phyloP scores from a whole-genome alignment of 1,140 invertebrate species.

The Saccostrea glomerata region DNA sequence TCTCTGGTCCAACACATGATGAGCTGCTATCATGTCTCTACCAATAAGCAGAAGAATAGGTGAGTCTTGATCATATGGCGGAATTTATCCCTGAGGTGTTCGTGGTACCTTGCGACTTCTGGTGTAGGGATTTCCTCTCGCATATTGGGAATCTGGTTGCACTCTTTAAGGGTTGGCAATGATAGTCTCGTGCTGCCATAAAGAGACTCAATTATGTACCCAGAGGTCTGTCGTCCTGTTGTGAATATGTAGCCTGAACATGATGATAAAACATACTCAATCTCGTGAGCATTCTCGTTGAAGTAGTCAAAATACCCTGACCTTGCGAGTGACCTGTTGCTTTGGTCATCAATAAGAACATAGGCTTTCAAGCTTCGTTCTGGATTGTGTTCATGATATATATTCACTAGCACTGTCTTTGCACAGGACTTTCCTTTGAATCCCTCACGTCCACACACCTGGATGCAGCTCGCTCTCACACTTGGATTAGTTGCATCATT shows the following conservation, averaged over 20 bases:
- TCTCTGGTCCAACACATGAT: too few species aligned
- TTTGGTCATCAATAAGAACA: conserved; percentile 48
- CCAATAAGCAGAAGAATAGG: too few species aligned
- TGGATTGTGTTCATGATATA: not conserved
- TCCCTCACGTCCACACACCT: conserved; percentile 11
- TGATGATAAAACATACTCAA: not conserved
- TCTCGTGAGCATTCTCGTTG: not conserved
- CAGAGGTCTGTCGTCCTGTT: conserved; percentile 8
- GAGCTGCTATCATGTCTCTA: too few species aligned
- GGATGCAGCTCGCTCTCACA: conserved; percentile 36
- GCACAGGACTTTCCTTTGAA: too few species aligned
- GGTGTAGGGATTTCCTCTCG: conserved; percentile 49
- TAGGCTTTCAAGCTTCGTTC: not conserved
- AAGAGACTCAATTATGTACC: not conserved
- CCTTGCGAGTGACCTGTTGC: too few species aligned
- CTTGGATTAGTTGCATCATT: too few species aligned
- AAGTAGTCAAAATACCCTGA: conserved; percentile 41
- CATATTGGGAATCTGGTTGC: conserved; percentile 50
- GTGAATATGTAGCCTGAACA: conserved; percentile 28
- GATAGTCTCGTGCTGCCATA: not conserved
- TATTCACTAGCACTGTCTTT: conserved; percentile 46
- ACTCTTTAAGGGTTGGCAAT: conserved; percentile 48
- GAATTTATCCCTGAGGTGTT: conserved; percentile 38
- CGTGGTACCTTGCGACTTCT: conserved; percentile 36
- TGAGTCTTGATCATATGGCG: not conserved